These are phyloP conservation scores for Dolichotis patagonum DNA, from an alignment of 2,113 vertebrate genomes.

Conservation along the genomic window DNA sequence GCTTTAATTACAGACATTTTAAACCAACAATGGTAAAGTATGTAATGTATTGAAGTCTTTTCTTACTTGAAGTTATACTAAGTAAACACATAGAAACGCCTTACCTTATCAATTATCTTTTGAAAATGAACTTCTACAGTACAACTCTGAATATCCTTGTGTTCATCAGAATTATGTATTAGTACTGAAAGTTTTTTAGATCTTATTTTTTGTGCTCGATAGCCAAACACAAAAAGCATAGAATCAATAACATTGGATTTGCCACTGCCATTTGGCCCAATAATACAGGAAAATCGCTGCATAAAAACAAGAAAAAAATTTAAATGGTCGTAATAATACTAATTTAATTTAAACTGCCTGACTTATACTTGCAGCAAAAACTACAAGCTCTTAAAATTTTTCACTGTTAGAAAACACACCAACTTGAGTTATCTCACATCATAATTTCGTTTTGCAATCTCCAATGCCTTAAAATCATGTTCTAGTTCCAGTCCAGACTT, in stretches of 20 bases:
- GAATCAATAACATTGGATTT: slow-evolving; percentile 99
- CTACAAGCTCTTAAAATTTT: slow-evolving; percentile 16
- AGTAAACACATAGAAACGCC: slow-evolving; percentile 57
- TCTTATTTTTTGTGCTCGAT: slow-evolving; percentile 98
- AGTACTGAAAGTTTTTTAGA: slow-evolving; percentile 98
- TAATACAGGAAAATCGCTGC: slow-evolving; percentile 98
- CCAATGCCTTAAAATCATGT: slow-evolving; percentile 4
- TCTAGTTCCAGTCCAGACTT: not conserved
- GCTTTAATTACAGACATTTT: slow-evolving; percentile 27
- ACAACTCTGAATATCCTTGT: slow-evolving; percentile 95
- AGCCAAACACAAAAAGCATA: slow-evolving; percentile 99
- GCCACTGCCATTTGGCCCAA: slow-evolving; percentile 98
- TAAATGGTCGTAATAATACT: not conserved
- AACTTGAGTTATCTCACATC: slow-evolving; percentile 24
- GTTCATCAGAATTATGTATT: slow-evolving; percentile 96
- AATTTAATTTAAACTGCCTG: not conserved
- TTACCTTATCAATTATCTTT: slow-evolving; percentile 98
- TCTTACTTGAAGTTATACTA: not conserved
- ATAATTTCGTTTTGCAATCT: not conserved
- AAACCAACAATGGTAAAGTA: slow-evolving; percentile 55
- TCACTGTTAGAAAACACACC: not conserved
- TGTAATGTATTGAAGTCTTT: not conserved
- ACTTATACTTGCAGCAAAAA: slow-evolving; percentile 22
- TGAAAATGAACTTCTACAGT: slow-evolving; percentile 98
- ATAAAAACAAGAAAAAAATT: slow-evolving; percentile 60